phyloP scores from a whole-genome alignment of 1,140 invertebrate species.

The Bombyx mori region DNA sequence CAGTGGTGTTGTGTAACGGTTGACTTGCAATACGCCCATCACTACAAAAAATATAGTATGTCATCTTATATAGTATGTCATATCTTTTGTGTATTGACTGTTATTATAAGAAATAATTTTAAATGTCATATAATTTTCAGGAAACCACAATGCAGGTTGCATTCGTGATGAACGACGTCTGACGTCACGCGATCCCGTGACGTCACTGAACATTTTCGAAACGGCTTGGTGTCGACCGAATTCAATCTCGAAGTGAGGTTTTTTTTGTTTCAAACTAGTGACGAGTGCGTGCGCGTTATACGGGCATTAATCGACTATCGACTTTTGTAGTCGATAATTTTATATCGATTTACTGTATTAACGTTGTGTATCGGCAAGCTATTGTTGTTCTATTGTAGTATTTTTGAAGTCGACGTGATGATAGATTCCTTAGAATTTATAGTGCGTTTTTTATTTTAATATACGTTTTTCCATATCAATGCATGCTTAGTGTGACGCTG shows the following conservation, averaged over 20 bases:
- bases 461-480: constrained; percentile 53
- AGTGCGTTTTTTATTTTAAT: constrained; percentile 32
- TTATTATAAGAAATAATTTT: no score
- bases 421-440: constrained; percentile 11
- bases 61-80: no score
- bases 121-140: constrained; percentile 13
- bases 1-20: no score
- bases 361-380: constrained; percentile 23
- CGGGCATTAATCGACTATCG: neutral
- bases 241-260: neutral
- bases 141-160: constrained; percentile 66
- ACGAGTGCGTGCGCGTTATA: no score
- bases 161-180: constrained; percentile 67
- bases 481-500: constrained; percentile 38
- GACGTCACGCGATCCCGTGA: constrained; percentile 33
- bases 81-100: no score
- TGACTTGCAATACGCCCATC: no score
- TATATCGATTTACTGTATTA: constrained; percentile 8
- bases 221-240: neutral
- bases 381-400: constrained; percentile 34
- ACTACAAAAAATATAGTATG: no score
- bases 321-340: constrained; percentile 7
- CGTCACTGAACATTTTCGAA: constrained; percentile 6
- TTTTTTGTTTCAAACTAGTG: no score
- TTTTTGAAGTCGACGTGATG: constrained; percentile 24